phyloP scores from a whole-genome alignment of 2,888 invertebrate genomes.

The Prenolepis imparis region DNA sequence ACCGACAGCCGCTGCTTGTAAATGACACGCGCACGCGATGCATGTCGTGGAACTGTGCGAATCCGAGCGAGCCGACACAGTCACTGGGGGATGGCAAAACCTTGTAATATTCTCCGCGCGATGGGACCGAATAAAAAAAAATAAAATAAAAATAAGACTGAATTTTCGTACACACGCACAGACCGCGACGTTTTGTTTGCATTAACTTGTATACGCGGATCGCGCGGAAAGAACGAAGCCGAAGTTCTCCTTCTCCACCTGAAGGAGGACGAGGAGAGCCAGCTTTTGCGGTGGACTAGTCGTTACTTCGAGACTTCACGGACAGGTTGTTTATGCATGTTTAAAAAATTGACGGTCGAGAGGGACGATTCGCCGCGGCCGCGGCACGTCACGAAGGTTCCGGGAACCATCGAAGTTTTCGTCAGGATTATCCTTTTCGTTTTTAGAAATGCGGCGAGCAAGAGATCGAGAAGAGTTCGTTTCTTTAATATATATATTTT shows the following conservation, averaged over 20 bases:
- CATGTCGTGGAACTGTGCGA: slow-evolving; percentile 44
- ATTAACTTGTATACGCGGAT: slow-evolving; percentile 22
- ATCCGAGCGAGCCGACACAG: slow-evolving; percentile 24
- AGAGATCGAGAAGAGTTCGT: neutral
- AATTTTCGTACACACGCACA: slow-evolving; percentile 27
- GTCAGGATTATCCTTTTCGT: neutral
- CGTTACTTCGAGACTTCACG: slow-evolving; percentile 8
- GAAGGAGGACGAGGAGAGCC: neutral
- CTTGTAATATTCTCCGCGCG: slow-evolving; percentile 31
- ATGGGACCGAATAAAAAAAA: slow-evolving; percentile 9
- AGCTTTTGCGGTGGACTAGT: slow-evolving; percentile 22
- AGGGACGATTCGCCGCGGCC: slow-evolving; percentile 12
- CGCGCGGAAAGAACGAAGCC: slow-evolving; percentile 9
- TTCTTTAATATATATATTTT: neutral
- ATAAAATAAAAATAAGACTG: neutral
- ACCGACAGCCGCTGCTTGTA: slow-evolving; percentile 37
- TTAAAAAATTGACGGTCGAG: slow-evolving; percentile 26
- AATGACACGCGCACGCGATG: slow-evolving; percentile 57
- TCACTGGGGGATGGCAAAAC: slow-evolving; percentile 9
- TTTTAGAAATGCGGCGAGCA: neutral
- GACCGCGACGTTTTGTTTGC: slow-evolving; percentile 16
- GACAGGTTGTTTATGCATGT: slow-evolving; percentile 38
- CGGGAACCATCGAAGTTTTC: slow-evolving; percentile 1
- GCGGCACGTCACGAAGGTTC: slow-evolving; percentile 16
- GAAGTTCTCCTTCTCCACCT: neutral